Base-by-base conservation (phyloP, 2,888 invertebrate genomes). In the Xestia ashworthii region DNA sequence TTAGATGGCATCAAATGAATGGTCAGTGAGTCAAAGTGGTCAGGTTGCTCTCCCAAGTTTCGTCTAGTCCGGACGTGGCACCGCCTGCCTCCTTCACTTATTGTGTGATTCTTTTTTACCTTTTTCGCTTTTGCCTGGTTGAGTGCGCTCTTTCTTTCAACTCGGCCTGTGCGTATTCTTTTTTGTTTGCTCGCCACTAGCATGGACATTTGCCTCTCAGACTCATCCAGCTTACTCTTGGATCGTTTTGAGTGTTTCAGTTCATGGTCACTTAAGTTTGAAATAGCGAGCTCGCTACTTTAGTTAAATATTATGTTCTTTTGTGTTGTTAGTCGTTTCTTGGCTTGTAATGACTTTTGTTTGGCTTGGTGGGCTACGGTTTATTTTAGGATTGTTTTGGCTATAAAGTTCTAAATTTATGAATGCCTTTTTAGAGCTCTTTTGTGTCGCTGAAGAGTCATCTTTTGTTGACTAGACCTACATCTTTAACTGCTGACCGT, bases 121-220 rank as follows among this genome's bases (percentile, higher is more conserved):
- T 92, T 92, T 94, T 94, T 92, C 88, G 90, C 93, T 93, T 90
- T 86, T 92, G 91, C 89, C 84, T 90, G 92, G 91, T 92, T 92
- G 94, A 95, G 94, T 93, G 93, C 92, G 91, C 92, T 93, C 92
- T 94, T 94, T 93, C 92, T 93, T 93, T 92, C 89, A 90, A 89
- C 89, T 91, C 88, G 89, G 90, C 89, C 90, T 90, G 90, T 89
- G 91, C 89, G 91, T 92, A 79, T 93, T 94, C 66, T 93, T 92
- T 94, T 94, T 94, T 93, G 92, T 94, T 94, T 92, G 90, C 88
- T 92, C 87, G 83, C 92, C 91, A 92, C 93, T 93, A 92, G 90
- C 91, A 88, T 92, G 92, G 93, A 94, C 93, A 93, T 94, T 95
- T 94, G 93, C 93, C 91, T 93, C 90, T 91, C 91, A 91, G 92